phyloP scores from a whole-genome alignment of 2,797 vertebrate genomes.

The Carcharodon carcharias region DNA sequence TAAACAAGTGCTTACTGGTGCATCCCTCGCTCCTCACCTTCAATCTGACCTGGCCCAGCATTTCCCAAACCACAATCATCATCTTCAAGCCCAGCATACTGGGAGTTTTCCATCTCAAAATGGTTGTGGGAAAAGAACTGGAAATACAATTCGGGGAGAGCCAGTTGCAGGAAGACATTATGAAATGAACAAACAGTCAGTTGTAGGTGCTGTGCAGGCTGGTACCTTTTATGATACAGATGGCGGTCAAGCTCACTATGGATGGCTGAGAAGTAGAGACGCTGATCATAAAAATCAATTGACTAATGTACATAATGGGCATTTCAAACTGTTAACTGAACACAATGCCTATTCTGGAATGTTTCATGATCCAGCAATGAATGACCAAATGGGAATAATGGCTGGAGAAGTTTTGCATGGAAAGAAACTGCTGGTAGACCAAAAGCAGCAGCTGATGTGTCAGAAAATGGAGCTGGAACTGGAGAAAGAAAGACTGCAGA shows the following conservation, averaged over 20 bases:
- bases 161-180: neutral
- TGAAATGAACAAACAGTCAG: neutral
- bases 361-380: neutral
- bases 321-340: constrained; percentile 9
- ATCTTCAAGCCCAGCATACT: neutral
- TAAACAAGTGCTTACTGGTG: neutral
- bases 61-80: neutral
- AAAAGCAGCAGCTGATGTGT: constrained; percentile 71
- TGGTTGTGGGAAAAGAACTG: neutral
- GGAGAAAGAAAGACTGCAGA: constrained; percentile 79
- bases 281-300: neutral
- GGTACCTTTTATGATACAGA: neutral
- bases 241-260: neutral
- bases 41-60: neutral
- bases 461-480: constrained; percentile 89
- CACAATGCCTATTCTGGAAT: neutral
- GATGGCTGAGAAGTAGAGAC: neutral
- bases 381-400: neutral
- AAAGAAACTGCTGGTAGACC: constrained; percentile 63
- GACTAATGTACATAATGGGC: neutral
- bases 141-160: neutral
- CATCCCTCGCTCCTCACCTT: neutral
- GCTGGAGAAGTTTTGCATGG: neutral
- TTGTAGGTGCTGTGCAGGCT: neutral
- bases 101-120: neutral